phyloP scores from a whole-genome alignment of 2,797 vertebrate species.

The Poeciliopsis turneri region DNA sequence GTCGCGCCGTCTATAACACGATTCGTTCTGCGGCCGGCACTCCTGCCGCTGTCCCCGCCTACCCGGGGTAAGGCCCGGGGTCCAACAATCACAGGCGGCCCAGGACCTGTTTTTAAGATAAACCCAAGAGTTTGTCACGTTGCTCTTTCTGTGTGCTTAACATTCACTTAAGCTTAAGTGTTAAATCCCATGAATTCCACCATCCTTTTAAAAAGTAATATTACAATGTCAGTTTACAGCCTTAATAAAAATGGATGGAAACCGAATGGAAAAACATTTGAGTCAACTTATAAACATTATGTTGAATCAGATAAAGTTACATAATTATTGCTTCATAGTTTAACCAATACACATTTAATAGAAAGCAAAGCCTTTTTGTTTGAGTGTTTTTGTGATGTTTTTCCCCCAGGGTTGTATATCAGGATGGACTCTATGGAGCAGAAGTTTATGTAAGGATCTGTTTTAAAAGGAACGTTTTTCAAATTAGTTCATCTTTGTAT shows the following conservation, averaged over 20 bases:
- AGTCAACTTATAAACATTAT: neutral
- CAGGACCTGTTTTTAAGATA: neutral
- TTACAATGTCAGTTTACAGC: neutral
- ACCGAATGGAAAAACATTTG: neutral
- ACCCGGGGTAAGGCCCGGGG: slow-evolving; percentile 76
- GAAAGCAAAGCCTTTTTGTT: neutral
- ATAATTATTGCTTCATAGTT: neutral
- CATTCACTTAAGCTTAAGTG: neutral
- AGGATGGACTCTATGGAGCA: slow-evolving; percentile 84
- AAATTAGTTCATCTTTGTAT: neutral
- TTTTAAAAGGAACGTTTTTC: neutral
- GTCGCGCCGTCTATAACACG: slow-evolving; percentile 84
- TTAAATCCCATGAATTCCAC: neutral
- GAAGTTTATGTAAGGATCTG: slow-evolving; percentile 81
- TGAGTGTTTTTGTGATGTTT: neutral
- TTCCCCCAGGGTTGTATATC: slow-evolving; percentile 80
- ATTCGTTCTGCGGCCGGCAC: slow-evolving; percentile 82
- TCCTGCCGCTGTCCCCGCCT: slow-evolving; percentile 80
- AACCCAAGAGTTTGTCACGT: neutral
- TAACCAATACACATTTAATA: neutral
- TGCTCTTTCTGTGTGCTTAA: neutral
- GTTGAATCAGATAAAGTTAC: neutral
- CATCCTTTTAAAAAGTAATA: neutral
- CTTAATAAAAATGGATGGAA: neutral
- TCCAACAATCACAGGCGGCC: too few species aligned